A percentile compares a stretch with the other conserved stretches of the same genome.
phyloP scores from a whole-genome alignment of 35 echinoderm and acorn worm species.

The Antedon bifida region DNA sequence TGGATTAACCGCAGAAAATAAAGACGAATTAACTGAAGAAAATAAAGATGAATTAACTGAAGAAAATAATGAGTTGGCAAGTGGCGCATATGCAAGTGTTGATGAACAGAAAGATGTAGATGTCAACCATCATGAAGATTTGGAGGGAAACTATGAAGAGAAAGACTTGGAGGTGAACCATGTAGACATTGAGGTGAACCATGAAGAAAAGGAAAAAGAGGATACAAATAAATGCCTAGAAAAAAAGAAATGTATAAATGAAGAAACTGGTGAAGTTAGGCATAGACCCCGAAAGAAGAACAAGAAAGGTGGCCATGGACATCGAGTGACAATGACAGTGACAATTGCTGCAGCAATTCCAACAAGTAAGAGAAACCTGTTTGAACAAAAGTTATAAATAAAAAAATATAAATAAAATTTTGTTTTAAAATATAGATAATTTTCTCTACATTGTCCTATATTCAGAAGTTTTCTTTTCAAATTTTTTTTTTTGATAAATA shows the following conservation, averaged over 20 bases:
- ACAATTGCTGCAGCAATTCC: conserved; percentile 96
- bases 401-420: no score
- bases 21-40: not conserved
- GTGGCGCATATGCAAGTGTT: no score
- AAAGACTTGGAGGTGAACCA: not conserved
- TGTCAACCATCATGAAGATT: no score
- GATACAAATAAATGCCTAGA: no score
- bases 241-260: not conserved
- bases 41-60: not conserved
- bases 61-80: no score
- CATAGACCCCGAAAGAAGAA: not conserved
- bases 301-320: conserved; percentile 30
- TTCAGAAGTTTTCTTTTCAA: no score
- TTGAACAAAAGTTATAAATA: no score
- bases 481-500: no score
- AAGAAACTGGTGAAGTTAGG: not conserved
- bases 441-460: no score
- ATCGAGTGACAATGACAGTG: conserved; percentile 74
- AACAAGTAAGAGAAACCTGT: conserved; percentile 26
- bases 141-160: not conserved
- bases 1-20: not conserved
- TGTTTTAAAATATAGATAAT: no score
- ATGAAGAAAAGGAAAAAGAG: not conserved
- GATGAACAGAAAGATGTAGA: no score
- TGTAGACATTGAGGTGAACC: not conserved